Conservation (phyloP, 2,888 invertebrate species). For the Diplazon laetatorius region DNA sequence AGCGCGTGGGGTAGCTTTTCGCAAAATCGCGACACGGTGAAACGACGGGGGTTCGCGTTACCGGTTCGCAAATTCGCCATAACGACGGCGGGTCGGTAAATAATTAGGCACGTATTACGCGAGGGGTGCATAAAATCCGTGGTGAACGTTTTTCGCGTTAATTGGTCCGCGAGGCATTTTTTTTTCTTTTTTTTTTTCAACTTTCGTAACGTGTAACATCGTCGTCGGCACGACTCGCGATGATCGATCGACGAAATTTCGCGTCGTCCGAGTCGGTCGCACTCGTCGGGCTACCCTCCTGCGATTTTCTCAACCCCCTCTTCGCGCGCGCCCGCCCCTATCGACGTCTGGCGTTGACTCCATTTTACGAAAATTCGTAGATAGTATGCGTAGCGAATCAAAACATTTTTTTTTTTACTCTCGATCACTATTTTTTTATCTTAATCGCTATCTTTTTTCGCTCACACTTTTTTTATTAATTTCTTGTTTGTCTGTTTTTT, state of each 20-base stretch:
- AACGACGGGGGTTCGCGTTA: background rate
- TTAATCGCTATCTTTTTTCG: conserved; percentile 5
- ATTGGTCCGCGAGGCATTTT: background rate
- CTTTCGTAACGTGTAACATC: background rate
- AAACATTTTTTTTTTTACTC: too few relatives aligned
- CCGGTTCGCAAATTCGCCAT: background rate
- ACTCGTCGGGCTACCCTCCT: conserved; percentile 3
- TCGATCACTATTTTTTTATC: conserved; percentile 34
- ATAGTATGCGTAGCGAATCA: conserved; percentile 48
- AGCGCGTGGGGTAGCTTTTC: background rate
- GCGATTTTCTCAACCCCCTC: background rate
- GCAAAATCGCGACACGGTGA: background rate
- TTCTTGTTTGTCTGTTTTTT: conserved; percentile 3
- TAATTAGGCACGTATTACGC: too few relatives aligned
- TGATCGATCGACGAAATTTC: conserved; percentile 57
- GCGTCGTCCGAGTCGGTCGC: conserved; percentile 42
- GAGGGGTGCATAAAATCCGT: too few relatives aligned
- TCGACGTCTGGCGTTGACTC: background rate
- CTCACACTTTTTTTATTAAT: conserved; percentile 11
- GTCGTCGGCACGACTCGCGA: too few relatives aligned
- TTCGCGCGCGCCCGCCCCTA: conserved; percentile 19
- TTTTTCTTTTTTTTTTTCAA: background rate
- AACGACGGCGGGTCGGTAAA: background rate
- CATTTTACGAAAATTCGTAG: conserved; percentile 34
- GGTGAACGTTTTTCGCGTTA: too few relatives aligned